Base-by-base conservation (phyloP, 2,797 vertebrate species). In the Danio tinwini region DNA sequence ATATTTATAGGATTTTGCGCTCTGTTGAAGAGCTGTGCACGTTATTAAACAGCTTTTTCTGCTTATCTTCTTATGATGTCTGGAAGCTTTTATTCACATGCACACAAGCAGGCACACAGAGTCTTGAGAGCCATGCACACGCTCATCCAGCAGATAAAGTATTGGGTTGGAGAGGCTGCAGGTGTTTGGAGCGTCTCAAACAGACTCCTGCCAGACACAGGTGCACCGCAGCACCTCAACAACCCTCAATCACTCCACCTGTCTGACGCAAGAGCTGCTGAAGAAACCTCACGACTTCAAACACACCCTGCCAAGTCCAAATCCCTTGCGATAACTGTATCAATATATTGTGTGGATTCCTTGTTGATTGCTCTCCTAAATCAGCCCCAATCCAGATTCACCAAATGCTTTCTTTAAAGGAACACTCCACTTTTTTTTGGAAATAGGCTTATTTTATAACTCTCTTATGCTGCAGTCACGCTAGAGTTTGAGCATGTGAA, bases 141-240 rank as follows among this genome's bases (percentile, higher is more conserved):
- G 80, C 7, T 47, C 7, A n/a, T 63, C 37, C 5, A 17, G 17
- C 47, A 44, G 45, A 16, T n/a, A 75, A 68, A 61, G 80, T 29
- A 0, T 0, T 5, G 42, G 77, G 21, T 45, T 82, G 49, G 37
- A 82, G 63, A 50, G 61, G 0, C 74, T 78, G 71, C 78, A 80
- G 71, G 83, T 85, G 88, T 86, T 87, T 84, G 85, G 88, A 83
- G 89, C n/a, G 85, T 87, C 83, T 83, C 85, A 55, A 86, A 74
- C 39, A 74, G 82, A 80, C 85, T 81, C 89, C 89, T 37, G 81
- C 90, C 85, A 90, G 87, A 88, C 79, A 83, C 90, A 92, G 91
- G 90, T 91, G 88, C 88, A 88, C 81, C n/a, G 49, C 52, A 67
- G 10, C 59, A 47, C 42, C 42, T 44, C 59, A 62, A 39, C 29